phyloP scores from a whole-genome alignment of 2,888 invertebrate genomes.

The Leucoptera coffeella region DNA sequence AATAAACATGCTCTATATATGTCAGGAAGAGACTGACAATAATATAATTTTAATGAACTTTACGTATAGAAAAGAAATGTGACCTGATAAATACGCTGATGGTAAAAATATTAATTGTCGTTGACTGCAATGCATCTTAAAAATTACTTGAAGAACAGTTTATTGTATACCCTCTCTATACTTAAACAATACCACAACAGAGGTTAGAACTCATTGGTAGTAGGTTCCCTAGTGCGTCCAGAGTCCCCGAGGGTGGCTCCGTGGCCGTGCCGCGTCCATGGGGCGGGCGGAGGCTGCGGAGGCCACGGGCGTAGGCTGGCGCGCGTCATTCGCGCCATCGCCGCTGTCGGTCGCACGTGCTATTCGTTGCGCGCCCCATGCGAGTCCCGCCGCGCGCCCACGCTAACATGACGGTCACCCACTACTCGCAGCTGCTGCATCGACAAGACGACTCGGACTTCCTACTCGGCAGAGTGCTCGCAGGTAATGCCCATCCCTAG shows the following conservation, averaged over 20 bases:
- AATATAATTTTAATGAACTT: no score
- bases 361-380: slow-evolving; percentile 29
- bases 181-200: no score
- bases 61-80: no score
- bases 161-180: no score
- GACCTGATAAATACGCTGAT: no score
- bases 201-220: no score
- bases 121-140: no score
- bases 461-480: slow-evolving; percentile 40
- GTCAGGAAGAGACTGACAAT: no score
- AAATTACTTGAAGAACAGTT: no score
- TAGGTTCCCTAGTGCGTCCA: no score
- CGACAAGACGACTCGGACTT: slow-evolving; percentile 24
- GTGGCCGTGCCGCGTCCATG: slow-evolving; percentile 18
- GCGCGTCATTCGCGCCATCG: slow-evolving; percentile 44
- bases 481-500: slow-evolving; percentile 29
- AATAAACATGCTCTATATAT: no score
- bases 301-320: slow-evolving; percentile 11
- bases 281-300: slow-evolving; percentile 36
- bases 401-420: slow-evolving; percentile 37
- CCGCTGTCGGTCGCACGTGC: slow-evolving; percentile 48
- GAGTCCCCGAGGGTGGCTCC: slow-evolving; percentile 13
- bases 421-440: slow-evolving; percentile 22
- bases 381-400: slow-evolving; percentile 21
- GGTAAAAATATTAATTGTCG: no score